These are phyloP conservation scores for Pogonocherus hispidulus DNA, from an alignment of 2,888 invertebrate genomes.

Conservation along the genomic window DNA sequence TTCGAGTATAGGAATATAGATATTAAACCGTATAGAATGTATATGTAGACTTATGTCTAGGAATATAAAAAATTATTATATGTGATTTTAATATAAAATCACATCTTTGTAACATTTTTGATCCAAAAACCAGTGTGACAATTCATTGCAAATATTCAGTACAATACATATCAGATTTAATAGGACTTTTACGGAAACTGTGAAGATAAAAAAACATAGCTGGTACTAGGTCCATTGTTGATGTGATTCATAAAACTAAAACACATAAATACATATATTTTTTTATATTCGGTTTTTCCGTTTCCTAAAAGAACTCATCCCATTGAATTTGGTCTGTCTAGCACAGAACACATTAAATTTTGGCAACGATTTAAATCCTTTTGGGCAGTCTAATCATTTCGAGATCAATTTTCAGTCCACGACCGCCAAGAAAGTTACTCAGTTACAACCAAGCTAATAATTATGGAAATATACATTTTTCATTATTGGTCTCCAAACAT, in stretches of 20 bases:
- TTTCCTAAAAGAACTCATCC: too few species aligned
- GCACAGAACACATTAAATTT: neutral
- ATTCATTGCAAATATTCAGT: neutral
- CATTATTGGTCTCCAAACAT: neutral
- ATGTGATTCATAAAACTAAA: too few species aligned
- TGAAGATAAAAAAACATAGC: neutral
- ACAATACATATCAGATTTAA: neutral
- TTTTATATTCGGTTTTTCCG: too few species aligned
- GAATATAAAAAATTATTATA: slow-evolving; percentile 20
- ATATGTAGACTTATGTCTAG: slow-evolving; percentile 30
- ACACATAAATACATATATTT: too few species aligned
- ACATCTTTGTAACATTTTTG: neutral
- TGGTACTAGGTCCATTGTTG: too few species aligned
- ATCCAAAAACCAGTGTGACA: too few species aligned
- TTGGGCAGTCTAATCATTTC: slow-evolving; percentile 18
- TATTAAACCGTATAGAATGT: slow-evolving; percentile 19
- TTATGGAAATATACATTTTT: neutral
- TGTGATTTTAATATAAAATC: slow-evolving; percentile 36
- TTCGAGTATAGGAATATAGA: slow-evolving; percentile 16
- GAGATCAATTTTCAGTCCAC: slow-evolving; percentile 25
- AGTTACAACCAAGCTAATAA: neutral
- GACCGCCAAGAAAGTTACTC: neutral
- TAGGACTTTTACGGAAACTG: neutral
- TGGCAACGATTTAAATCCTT: slow-evolving; percentile 4
- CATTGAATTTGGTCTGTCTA: too few species aligned